Conservation (phyloP, 1,140 invertebrate species). For the Archivesica marissinica region DNA sequence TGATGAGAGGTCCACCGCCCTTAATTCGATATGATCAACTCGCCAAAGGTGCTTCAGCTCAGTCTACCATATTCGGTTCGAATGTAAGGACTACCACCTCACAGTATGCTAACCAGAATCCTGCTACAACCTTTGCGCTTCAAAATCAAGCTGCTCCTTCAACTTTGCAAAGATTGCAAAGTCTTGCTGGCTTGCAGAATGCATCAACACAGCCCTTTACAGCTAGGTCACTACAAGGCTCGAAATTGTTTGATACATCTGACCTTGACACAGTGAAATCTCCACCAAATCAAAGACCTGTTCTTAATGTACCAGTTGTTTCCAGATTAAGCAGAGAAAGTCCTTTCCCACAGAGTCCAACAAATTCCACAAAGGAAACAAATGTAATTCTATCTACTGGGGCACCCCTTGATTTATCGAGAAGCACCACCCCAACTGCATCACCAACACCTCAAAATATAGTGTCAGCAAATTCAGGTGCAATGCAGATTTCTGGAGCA, state of each 20-base stretch:
- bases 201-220: conserved; percentile 38
- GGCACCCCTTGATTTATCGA: conserved; percentile 62
- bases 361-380: not conserved
- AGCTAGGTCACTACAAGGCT: conserved; percentile 54
- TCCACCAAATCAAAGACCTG: conserved; percentile 52
- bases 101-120: not conserved
- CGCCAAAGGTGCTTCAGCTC: conserved; percentile 15
- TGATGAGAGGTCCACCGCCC: conserved; percentile 72
- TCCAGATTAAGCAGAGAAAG: conserved; percentile 9
- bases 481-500: conserved; percentile 8
- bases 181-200: not conserved
- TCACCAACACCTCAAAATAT: conserved; percentile 11
- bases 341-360: conserved; percentile 11
- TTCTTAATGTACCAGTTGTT: conserved; percentile 70
- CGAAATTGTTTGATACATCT: conserved; percentile 41
- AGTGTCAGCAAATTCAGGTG: not conserved
- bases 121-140: not conserved
- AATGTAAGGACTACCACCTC: not conserved
- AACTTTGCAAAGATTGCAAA: not conserved
- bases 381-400: not conserved
- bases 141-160: not conserved
- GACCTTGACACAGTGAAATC: conserved; percentile 16
- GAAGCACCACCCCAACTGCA: conserved; percentile 9
- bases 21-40: conserved; percentile 66
- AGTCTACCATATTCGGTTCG: not conserved